Conservation (phyloP, 2,888 invertebrate genomes). For the Sisyra terminalis region DNA sequence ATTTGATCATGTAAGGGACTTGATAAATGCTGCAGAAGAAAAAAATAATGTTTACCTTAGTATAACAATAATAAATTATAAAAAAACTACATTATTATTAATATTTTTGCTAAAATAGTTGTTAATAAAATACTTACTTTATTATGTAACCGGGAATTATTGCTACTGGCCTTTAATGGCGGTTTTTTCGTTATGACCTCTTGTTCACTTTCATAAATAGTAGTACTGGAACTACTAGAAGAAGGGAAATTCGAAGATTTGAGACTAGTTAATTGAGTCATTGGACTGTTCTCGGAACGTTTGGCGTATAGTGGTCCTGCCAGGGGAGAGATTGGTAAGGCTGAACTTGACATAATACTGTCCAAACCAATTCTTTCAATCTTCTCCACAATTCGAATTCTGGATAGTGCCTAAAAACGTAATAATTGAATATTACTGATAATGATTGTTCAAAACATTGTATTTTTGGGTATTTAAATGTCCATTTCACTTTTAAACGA, state of each 20-base stretch:
- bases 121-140: conserved; percentile 5
- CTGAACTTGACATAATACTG: conserved; percentile 44
- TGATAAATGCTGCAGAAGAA: too few relatives aligned
- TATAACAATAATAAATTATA: too few relatives aligned
- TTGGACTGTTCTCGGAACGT: conserved; percentile 52
- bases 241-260: conserved; percentile 27
- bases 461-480: too few relatives aligned
- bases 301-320: conserved; percentile 42
- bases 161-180: neutral
- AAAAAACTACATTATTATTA: too few relatives aligned
- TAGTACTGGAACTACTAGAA: conserved; percentile 6
- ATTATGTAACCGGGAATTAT: conserved; percentile 1
- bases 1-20: neutral
- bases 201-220: conserved; percentile 12
- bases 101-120: too few relatives aligned
- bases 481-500: neutral
- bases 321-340: conserved; percentile 40
- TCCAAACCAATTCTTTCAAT: conserved; percentile 52
- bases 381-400: conserved; percentile 41
- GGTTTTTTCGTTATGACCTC: conserved; percentile 11
- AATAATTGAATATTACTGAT: too few relatives aligned
- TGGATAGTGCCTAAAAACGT: conserved; percentile 24
- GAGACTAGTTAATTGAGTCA: conserved; percentile 63
- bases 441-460: too few relatives aligned
- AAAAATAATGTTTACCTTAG: too few relatives aligned